Base-by-base conservation (phyloP, 1,140 invertebrate species). In the Mamestra configurata region DNA sequence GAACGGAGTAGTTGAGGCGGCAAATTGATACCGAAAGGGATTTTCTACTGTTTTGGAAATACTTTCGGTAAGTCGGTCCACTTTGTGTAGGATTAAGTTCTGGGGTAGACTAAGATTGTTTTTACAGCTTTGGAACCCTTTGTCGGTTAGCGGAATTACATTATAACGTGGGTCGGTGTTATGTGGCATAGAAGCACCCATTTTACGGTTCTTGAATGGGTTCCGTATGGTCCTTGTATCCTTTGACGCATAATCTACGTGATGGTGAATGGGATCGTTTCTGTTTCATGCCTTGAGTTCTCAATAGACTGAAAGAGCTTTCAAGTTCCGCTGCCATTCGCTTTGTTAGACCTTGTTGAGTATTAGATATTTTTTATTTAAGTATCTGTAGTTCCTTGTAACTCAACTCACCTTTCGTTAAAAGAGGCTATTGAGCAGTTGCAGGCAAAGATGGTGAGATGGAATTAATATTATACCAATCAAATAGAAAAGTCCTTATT, bases 21-120 rank as follows among this genome's bases (percentile, higher is more conserved):
- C 89, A 94, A 93, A 94, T 93, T 90, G 90, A 81, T 92, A 92
- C 90, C 90, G 88, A 93, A 93, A 91, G 88, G 90, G 90, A 89
- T 89, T 93, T 89, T 91, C 92, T 93, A 90, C 93, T 94, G 92
- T 94, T 94, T 94, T 93, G 87, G 87, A 93, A 94, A 94, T 92
- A 94, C 43, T 71, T 46, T 81, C 83, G 84, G 84, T 82, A 18
- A 31, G 84, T 88, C 91, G 91, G 89, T 80, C 73, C 83, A 85
- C 88, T 90, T 92, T 92, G 89, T 88, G 88, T 87, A 86, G 93
- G 93, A 93, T 94, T 94, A 93, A 80, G 82, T 89, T 88, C 76
- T 82, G 87, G 85, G 81, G 88, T 91, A 90, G 89, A 80, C 82
- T 8, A 11, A 83, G 89, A 91, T 94, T 94, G 92, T 94, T 94